phyloP scores from a whole-genome alignment of 2,888 invertebrate genomes.

The Prionchulus punctatus region DNA sequence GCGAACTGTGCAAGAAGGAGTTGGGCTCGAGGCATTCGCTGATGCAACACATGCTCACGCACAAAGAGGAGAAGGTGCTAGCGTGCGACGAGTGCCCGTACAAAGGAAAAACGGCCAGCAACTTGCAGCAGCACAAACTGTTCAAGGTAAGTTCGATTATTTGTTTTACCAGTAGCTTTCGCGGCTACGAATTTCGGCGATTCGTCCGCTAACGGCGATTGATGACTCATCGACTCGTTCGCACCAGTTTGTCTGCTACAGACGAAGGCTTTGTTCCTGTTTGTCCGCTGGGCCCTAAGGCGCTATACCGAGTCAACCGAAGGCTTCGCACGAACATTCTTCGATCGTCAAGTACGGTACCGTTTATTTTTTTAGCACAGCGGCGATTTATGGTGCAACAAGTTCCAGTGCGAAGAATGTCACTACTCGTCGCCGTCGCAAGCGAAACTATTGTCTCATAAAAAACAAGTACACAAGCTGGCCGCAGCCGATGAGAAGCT shows the following conservation, averaged over 20 bases:
- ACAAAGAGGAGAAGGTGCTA: background rate
- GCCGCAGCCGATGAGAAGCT: no score
- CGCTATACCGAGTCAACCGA: no score
- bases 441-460: slow-evolving; percentile 2
- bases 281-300: no score
- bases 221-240: no score
- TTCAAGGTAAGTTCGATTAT: slow-evolving; percentile 5
- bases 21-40: background rate
- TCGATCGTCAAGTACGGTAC: background rate
- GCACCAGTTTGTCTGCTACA: no score
- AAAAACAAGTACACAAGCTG: background rate
- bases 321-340: no score
- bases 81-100: slow-evolving; percentile 9
- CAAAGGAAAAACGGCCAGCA: background rate
- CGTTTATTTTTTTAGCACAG: slow-evolving; percentile 1
- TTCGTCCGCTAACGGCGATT: background rate
- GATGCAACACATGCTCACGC: background rate
- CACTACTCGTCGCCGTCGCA: background rate
- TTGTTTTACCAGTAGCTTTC: background rate
- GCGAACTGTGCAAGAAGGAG: background rate
- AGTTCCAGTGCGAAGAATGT: slow-evolving; percentile 6
- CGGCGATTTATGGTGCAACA: slow-evolving; percentile 4
- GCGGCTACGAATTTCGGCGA: background rate
- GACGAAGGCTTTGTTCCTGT: no score
- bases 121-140: slow-evolving; percentile 8